Percentiles rank a stretch among this genome's conserved stretches.
Conservation (phyloP, 1,140 invertebrate species). For the Conopomorpha cramerella region DNA sequence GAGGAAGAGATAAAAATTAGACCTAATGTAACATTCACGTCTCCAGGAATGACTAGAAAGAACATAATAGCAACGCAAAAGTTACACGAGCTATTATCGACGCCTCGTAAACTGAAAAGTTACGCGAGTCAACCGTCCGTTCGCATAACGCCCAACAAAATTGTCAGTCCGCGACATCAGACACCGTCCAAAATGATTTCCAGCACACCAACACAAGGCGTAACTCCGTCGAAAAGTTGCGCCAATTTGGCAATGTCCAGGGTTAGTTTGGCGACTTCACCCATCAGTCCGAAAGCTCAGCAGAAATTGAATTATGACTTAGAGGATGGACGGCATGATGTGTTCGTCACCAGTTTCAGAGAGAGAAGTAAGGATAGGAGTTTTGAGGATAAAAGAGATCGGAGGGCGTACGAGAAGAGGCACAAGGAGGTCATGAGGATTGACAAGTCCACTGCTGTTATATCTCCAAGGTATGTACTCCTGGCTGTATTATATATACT, state of each 20-base stretch:
- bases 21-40: constrained; percentile 39
- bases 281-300: constrained; percentile 56
- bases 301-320: constrained; percentile 62
- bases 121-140: constrained; percentile 54
- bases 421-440: constrained; percentile 14
- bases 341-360: constrained; percentile 42
- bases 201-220: constrained; percentile 42
- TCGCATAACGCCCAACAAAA: constrained; percentile 39
- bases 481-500: too few relatives aligned
- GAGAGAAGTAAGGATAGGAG: constrained; percentile 37
- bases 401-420: constrained; percentile 15
- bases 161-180: constrained; percentile 31
- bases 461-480: constrained; percentile 49
- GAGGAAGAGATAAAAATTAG: constrained; percentile 45
- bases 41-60: constrained; percentile 55
- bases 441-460: constrained; percentile 50
- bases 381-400: constrained; percentile 36
- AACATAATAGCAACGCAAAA: constrained; percentile 73
- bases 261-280: constrained; percentile 22
- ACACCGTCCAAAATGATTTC: constrained; percentile 46
- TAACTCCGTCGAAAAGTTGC: constrained; percentile 48
- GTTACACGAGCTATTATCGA: constrained; percentile 72
- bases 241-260: constrained; percentile 35
- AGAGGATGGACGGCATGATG: constrained; percentile 31
- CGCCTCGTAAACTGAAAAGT: constrained; percentile 67